Evolutionary conservation across 2,888 invertebrate genomes (phyloP).

Genomic region (Euspilapteryx auroguttella): DNA sequence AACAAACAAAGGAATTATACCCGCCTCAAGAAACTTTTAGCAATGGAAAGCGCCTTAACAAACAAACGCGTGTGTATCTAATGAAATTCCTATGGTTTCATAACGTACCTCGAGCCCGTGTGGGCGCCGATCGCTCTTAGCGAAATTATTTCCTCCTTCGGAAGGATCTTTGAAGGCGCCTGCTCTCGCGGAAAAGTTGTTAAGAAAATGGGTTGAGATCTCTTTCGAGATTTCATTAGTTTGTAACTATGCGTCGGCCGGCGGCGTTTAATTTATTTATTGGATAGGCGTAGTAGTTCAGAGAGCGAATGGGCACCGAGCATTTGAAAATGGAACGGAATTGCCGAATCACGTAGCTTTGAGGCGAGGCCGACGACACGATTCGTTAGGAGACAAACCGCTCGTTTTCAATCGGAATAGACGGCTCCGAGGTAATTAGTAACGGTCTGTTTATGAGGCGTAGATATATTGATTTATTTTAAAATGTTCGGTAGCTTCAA

Average conservation of each 20-base stretch:
- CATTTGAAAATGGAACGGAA: conserved; percentile 46
- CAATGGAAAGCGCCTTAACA: conserved; percentile 63
- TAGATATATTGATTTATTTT: too few relatives aligned
- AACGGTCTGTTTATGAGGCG: conserved; percentile 44
- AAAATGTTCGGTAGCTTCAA: conserved; percentile 1
- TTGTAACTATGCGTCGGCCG: conserved; percentile 54
- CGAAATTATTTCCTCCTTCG: conserved; percentile 35
- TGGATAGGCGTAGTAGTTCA: conserved; percentile 57
- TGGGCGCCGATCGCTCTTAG: neutral
- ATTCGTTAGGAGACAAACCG: conserved; percentile 60
- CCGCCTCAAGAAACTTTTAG: conserved; percentile 63
- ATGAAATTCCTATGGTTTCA: conserved; percentile 63
- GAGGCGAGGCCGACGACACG: conserved; percentile 48
- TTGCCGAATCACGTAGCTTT: conserved; percentile 58
- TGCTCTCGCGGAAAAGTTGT: conserved; percentile 59
- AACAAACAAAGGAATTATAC: conserved; percentile 63
- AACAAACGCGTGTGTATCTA: conserved; percentile 62
- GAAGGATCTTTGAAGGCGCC: conserved; percentile 58
- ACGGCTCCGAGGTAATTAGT: conserved; percentile 47
- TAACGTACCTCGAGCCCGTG: too few relatives aligned
- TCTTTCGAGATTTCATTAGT: conserved; percentile 56
- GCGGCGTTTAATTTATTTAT: conserved; percentile 44
- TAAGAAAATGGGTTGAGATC: conserved; percentile 61
- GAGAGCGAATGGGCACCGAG: conserved; percentile 57
- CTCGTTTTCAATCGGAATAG: conserved; percentile 53